Evolutionary conservation across 2,888 invertebrate genomes (phyloP), one percentile per base, ranked within the genome.

Genomic region (Standfussiana lucernea): DNA sequence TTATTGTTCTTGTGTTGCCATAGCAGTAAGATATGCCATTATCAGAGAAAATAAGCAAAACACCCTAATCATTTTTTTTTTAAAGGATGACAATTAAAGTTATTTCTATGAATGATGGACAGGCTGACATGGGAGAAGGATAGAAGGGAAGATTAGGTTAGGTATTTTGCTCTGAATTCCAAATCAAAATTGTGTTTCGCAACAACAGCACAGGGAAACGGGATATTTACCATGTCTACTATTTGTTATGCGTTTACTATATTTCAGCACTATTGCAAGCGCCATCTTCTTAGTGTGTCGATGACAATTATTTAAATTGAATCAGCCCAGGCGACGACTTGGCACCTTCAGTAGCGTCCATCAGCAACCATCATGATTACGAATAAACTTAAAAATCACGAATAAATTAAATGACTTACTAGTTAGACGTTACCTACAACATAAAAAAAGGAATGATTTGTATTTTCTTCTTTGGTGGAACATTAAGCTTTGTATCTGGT

Each of bases 1-100:
- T n/a, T 24, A 72, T 75, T 47, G 4, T 37, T 15, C 8, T 4
- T n/a, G 45, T 56, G 59, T 47, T 64, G 72, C 47, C 72, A 61
- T n/a, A 40, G 8, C 18, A 40, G 18, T 32, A 1, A 7, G 13
- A 45, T 37, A 45, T 74, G 11, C 74, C 32, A 68, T 32, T 32
- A 32, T 42, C 10, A 21, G 42, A 13, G 70, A 3, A 42, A 35
- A 8, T n/a, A 53, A 53, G 8, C 2, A 18, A 40, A 73, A 56
- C 32, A 13, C 4, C 28, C 7, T n/a, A n/a, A n/a, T n/a, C n/a
- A n/a, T n/a, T n/a, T n/a, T n/a, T n/a, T n/a, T n/a, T n/a, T n/a
- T n/a, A n/a, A n/a, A n/a, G n/a, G n/a, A n/a, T n/a, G n/a, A n/a
- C n/a, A n/a, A n/a, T n/a, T n/a, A n/a, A n/a, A n/a, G n/a, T n/a